These are phyloP conservation scores for Nomada lathburiana DNA, from an alignment of 2,888 invertebrate genomes.

Conservation along the genomic window DNA sequence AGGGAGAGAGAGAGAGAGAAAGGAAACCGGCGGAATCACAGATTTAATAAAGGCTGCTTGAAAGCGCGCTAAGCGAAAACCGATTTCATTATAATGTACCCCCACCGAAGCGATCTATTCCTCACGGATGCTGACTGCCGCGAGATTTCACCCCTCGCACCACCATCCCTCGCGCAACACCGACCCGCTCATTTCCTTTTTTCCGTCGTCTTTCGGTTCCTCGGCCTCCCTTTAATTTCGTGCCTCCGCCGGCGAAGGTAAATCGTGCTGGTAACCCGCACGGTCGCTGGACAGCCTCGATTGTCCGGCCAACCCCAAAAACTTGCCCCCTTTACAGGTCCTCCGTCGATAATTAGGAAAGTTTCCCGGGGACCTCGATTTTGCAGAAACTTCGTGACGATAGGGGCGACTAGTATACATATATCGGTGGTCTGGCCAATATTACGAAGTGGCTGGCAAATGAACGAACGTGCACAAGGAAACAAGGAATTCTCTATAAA, in stretches of 20 bases:
- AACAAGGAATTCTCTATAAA: too few relatives aligned
- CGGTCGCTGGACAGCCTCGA: constrained; percentile 26
- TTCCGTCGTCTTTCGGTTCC: not conserved
- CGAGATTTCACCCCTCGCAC: constrained; percentile 53
- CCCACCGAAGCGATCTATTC: constrained; percentile 63
- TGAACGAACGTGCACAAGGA: not conserved
- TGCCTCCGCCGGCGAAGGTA: not conserved
- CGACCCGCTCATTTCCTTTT: constrained; percentile 13
- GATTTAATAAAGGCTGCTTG: constrained; percentile 79
- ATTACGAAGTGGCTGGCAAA: not conserved
- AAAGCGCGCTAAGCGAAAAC: constrained; percentile 80
- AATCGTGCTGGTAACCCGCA: constrained; percentile 24
- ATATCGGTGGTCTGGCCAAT: not conserved
- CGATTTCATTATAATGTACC: constrained; percentile 80
- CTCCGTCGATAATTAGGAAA: constrained; percentile 63
- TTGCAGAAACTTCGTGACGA: constrained; percentile 12
- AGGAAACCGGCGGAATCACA: constrained; percentile 71
- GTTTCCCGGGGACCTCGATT: constrained; percentile 42
- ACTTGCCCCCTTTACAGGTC: constrained; percentile 1
- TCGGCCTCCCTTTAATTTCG: constrained; percentile 30
- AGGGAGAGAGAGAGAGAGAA: constrained; percentile 29
- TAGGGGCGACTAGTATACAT: constrained; percentile 16
- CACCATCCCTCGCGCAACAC: not conserved
- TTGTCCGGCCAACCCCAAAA: constrained; percentile 24
- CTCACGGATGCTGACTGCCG: constrained; percentile 65